Percentiles rank a stretch among this genome's conserved stretches.
phyloP scores from a whole-genome alignment of 1,140 invertebrate species.

The Paraescarpia echinospica region DNA sequence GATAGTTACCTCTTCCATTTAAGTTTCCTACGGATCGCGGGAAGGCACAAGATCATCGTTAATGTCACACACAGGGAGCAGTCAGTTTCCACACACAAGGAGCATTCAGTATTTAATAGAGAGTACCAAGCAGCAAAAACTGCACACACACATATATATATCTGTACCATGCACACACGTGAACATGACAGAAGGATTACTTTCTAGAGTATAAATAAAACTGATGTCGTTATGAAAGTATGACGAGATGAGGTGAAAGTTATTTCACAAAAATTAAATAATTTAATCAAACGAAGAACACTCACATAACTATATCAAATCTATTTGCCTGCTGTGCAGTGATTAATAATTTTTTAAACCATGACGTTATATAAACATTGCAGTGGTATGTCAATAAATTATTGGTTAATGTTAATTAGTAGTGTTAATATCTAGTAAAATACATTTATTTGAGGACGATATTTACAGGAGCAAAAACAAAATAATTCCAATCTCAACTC shows the following conservation, averaged over 20 bases:
- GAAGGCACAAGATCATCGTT: conserved; percentile 16
- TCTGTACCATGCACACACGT: not conserved
- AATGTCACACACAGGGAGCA: not conserved
- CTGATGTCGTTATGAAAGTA: not conserved
- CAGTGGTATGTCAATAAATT: not conserved
- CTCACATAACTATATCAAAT: not conserved
- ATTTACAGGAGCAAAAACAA: not conserved
- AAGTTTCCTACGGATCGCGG: conserved; percentile 68
- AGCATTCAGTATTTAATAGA: not conserved
- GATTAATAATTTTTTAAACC: too few species aligned
- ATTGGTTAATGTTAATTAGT: not conserved
- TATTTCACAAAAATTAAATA: not conserved
- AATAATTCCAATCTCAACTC: not conserved
- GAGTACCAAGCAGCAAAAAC: not conserved
- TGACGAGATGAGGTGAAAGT: not conserved
- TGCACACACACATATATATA: not conserved
- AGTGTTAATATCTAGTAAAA: not conserved
- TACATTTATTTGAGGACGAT: not conserved
- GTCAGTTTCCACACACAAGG: not conserved
- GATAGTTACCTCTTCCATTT: conserved; percentile 82
- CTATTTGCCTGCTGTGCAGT: too few species aligned
- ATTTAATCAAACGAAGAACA: not conserved
- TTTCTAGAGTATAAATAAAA: not conserved
- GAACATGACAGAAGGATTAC: not conserved
- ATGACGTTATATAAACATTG: too few species aligned